Evolutionary conservation across 2,888 invertebrate genomes (phyloP).

Genomic region (Priocnemis perturbator): DNA sequence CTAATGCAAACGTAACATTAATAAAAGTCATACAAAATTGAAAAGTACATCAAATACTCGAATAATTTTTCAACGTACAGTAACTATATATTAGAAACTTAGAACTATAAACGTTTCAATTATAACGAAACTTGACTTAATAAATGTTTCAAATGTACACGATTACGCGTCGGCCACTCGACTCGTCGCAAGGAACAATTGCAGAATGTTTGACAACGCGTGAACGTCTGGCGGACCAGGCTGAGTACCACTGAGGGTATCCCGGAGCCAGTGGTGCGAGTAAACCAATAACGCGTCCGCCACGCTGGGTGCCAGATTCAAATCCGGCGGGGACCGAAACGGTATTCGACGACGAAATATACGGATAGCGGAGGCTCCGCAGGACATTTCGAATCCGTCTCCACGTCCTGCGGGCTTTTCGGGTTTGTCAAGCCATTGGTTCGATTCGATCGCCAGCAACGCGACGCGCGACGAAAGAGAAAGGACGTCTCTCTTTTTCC

Average conservation of each 20-base stretch:
- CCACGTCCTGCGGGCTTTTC: conserved; percentile 62
- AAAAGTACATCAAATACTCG: no score
- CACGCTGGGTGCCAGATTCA: conserved; percentile 72
- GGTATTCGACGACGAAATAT: conserved; percentile 57
- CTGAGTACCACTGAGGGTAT: conserved; percentile 67
- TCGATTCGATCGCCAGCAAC: conserved; percentile 49
- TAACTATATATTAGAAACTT: no score
- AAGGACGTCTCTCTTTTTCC: conserved; percentile 4
- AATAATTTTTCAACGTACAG: no score
- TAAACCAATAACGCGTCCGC: conserved; percentile 75
- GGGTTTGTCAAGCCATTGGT: conserved; percentile 70
- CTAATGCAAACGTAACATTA: no score
- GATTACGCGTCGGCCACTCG: no score
- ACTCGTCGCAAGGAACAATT: not conserved
- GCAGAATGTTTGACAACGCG: not conserved
- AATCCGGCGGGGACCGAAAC: conserved; percentile 67
- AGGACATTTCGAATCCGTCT: conserved; percentile 70
- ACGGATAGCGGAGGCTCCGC: conserved; percentile 62
- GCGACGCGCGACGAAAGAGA: conserved; percentile 36
- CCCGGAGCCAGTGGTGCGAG: conserved; percentile 72
- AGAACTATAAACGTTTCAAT: no score
- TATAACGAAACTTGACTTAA: no score
- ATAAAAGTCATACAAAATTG: no score
- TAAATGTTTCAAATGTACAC: no score
- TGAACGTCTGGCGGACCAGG: not conserved